A percentile compares a stretch with the other conserved stretches of the same genome.
These are phyloP conservation scores for Bombus pyrosoma DNA, from an alignment of 1,140 invertebrate species.

Conservation along the genomic window DNA sequence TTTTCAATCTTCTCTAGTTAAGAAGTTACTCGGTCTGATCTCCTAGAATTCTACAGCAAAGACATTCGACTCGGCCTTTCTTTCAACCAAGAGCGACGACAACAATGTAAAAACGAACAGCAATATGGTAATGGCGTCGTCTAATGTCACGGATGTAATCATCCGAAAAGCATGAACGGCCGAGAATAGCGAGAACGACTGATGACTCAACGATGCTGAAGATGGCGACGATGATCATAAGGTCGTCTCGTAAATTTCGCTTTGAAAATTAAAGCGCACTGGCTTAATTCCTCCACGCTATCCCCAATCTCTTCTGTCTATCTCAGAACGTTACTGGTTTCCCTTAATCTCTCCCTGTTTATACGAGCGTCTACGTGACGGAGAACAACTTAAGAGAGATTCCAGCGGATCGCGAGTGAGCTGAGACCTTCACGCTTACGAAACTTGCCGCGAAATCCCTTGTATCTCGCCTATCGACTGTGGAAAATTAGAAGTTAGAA, in stretches of 20 bases:
- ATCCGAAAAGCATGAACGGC: background rate
- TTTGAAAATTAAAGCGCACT: conserved; percentile 57
- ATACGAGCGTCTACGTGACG: conserved; percentile 54
- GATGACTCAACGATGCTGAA: conserved; percentile 32
- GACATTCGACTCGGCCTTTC: background rate
- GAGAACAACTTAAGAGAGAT: conserved; percentile 42
- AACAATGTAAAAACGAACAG: background rate
- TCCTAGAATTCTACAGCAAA: background rate
- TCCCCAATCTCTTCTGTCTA: background rate
- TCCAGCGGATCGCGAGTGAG: background rate
- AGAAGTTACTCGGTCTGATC: background rate
- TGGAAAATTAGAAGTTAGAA: background rate
- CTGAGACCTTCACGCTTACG: background rate
- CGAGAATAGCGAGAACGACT: background rate
- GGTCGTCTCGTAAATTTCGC: conserved; percentile 54
- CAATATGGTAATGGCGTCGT: conserved; percentile 21
- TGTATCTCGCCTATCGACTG: background rate
- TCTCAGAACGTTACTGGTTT: background rate
- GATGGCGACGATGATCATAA: conserved; percentile 54
- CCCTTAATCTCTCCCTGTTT: background rate
- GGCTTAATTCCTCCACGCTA: conserved; percentile 44
- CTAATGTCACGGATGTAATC: conserved; percentile 17
- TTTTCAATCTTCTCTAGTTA: too few relatives aligned
- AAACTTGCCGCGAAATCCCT: background rate
- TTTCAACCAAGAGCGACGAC: background rate